These are phyloP conservation scores for Lynx canadensis DNA, from an alignment of 2,113 vertebrate species.

Conservation along the genomic window DNA sequence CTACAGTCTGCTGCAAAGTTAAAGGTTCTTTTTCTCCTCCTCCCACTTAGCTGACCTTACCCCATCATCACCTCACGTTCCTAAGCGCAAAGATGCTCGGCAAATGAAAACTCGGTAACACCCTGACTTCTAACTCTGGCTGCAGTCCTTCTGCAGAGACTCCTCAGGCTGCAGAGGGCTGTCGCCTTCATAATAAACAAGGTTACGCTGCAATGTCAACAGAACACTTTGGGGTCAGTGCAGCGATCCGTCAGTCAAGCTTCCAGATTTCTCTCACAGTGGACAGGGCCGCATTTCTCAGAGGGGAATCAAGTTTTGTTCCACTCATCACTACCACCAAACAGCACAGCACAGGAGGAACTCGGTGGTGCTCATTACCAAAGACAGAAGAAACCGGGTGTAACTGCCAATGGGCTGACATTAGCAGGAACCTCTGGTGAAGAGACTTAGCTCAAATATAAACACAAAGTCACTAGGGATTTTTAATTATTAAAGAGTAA, in stretches of 20 bases:
- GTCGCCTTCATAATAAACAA: constrained; percentile 18
- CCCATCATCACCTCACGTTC: not conserved
- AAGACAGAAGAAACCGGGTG: not conserved
- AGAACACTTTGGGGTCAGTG: constrained; percentile 37
- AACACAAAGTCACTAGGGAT: constrained; percentile 51
- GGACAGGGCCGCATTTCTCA: not conserved
- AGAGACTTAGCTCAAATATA: constrained; percentile 31
- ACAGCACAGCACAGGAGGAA: not conserved
- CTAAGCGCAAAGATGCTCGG: not conserved
- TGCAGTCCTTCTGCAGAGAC: constrained; percentile 1
- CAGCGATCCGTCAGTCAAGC: not conserved
- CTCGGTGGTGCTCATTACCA: not conserved
- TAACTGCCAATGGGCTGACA: not conserved
- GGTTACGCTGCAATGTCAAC: constrained; percentile 50
- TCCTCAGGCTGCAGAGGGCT: not conserved
- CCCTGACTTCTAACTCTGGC: not conserved
- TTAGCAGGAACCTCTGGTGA: constrained; percentile 29
- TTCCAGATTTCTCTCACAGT: constrained; percentile 25
- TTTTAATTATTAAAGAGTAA: constrained; percentile 80
- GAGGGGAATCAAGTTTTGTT: not conserved
- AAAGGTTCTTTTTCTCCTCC: not conserved
- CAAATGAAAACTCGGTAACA: not conserved
- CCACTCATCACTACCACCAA: not conserved
- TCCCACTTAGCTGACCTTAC: constrained; percentile 15
- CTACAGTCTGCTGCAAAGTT: constrained; percentile 20